Base-by-base conservation (phyloP, 2,888 invertebrate genomes). In the Steinernema hermaphroditum region DNA sequence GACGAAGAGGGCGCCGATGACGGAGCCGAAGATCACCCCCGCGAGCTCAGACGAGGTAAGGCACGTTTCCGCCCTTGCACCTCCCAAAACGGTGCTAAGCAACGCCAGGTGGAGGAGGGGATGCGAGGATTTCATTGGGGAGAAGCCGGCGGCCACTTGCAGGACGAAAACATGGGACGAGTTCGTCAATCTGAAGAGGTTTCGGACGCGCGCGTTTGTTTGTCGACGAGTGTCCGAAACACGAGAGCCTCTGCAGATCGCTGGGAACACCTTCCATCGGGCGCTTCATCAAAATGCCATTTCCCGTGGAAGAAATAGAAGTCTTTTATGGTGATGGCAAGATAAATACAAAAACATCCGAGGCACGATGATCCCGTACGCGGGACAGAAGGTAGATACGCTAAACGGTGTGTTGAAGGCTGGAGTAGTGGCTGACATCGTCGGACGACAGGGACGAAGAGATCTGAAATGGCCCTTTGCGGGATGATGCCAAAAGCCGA, bases 1-100 rank as follows among this genome's bases (percentile, higher is more conserved):
- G 32, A 85, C 78, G 29, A 83, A 44, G 32, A 85, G 76, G 8
- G 85, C 80, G 16, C 82, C 85, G 14, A 79, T 76, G 27, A 84
- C 83, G 4, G 81, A 82, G 19, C 83, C 85, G 68, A 85, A 84
- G 22, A 85, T 83, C 24, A 83, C 76, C 16, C 81, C 78, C 27
- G 81, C 81, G 2, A 85, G 75, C 72, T 83, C 78, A 1, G 78
- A 77, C 4, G 77, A 74, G 54, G 80, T 82, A 71, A 79, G 76
- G 54, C 79, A 79, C 12, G 75, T 71, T 37, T 57, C 74, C 14
- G 54, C 75, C 34, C 34, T 29, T 12, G 62, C 62, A 32, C 32
- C 32, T 8, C 32, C 29, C 32, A 32, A 62, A 4, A 62, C 32
- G 32, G 16, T 1, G 29, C 19, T 27, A 27, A 54, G 27, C 19